Percentiles rank a stretch among this genome's conserved stretches.
These are phyloP conservation scores for Coenonympha glycerion DNA, from an alignment of 2,888 invertebrate species.

Conservation along the genomic window DNA sequence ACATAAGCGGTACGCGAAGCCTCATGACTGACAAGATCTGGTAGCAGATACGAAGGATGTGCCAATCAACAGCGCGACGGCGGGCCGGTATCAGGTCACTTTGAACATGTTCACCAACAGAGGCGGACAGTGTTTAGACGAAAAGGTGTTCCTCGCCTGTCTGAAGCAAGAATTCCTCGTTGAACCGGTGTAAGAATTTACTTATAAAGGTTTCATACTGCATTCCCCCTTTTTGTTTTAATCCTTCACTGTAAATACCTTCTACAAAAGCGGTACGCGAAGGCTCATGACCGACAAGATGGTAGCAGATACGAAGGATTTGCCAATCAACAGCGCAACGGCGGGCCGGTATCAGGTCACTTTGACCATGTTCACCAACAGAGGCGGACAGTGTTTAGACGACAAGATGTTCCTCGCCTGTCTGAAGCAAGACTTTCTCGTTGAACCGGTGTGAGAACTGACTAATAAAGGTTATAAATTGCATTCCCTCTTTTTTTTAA, in stretches of 20 bases:
- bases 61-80: conserved; percentile 40
- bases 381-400: conserved; percentile 34
- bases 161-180: conserved; percentile 44
- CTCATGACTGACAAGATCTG: too few relatives aligned
- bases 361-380: conserved; percentile 36
- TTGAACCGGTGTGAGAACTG: conserved; percentile 33
- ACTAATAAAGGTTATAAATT: not conserved
- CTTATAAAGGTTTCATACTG: too few relatives aligned
- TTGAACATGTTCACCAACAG: conserved; percentile 37
- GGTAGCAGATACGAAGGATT: conserved; percentile 35
- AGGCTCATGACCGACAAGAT: too few relatives aligned
- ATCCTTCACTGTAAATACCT: too few relatives aligned
- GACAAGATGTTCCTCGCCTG: conserved; percentile 36
- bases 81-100: conserved; percentile 40
- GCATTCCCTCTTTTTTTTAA: too few relatives aligned
- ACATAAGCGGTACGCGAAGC: too few relatives aligned
- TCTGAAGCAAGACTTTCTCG: conserved; percentile 41
- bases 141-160: conserved; percentile 36
- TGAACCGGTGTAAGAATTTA: conserved; percentile 30
- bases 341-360: conserved; percentile 41
- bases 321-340: conserved; percentile 42
- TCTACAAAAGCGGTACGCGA: too few relatives aligned
- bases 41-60: conserved; percentile 38
- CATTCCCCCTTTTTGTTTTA: too few relatives aligned
- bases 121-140: conserved; percentile 33